phyloP scores from a whole-genome alignment of 2,113 vertebrate species.

The Callipepla californica region DNA sequence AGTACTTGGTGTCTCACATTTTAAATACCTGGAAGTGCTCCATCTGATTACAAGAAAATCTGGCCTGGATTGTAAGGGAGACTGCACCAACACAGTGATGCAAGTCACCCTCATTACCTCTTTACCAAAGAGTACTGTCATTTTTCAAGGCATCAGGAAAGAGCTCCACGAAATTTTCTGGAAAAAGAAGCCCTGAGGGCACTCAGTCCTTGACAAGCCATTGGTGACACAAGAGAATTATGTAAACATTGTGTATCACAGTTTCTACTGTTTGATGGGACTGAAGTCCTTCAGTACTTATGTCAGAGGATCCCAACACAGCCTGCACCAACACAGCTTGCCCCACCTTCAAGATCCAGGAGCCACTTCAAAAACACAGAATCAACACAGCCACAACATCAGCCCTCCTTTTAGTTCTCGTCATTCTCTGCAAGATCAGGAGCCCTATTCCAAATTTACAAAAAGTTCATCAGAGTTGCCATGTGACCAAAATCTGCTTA shows the following conservation, averaged over 20 bases:
- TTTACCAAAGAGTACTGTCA: background rate
- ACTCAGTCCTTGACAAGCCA: background rate
- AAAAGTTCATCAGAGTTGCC: background rate
- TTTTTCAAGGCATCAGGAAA: background rate
- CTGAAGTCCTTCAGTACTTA: background rate
- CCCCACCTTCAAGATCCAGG: background rate
- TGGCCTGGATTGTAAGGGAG: background rate
- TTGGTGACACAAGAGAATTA: background rate
- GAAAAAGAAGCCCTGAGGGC: background rate
- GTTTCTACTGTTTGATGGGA: background rate
- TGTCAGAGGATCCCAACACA: background rate
- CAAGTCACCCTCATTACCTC: background rate
- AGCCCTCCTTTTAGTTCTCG: background rate
- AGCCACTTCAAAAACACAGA: background rate
- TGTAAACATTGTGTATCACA: background rate
- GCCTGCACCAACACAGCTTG: background rate
- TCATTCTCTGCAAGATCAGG: background rate
- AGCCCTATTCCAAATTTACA: background rate
- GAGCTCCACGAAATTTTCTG: background rate
- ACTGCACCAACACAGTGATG: background rate
- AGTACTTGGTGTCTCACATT: background rate
- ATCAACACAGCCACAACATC: background rate
- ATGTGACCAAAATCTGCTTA: background rate
- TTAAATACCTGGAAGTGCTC: background rate
- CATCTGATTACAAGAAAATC: background rate